Evolutionary conservation across 1,140 invertebrate genomes (phyloP), one percentile per base, ranked within the genome.

Genomic region (Meloidogyne floridensis): DNA sequence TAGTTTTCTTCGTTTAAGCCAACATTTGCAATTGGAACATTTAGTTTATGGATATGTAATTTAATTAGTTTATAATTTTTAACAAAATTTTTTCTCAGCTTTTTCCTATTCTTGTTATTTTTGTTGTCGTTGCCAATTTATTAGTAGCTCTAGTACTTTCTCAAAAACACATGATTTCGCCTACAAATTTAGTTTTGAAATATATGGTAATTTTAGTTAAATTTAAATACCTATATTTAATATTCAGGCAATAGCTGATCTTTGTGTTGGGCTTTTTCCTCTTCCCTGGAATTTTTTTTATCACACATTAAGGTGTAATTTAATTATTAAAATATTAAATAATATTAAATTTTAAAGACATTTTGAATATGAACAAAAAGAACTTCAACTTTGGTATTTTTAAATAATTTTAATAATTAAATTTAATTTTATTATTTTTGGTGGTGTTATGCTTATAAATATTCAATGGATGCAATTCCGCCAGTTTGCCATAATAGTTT

Each of bases 371-470:
- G 81, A 80, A 76, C 69, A 86, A 4, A 70, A 85, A 7, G 75
- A 85, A 32, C 72, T 86, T 72, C 65, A 89, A 75, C 73, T 87
- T 69, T 59, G 56, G 56, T 59, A 59, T 32, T 32, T 32, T 15
- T 2, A 59, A 11, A 56, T 3, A 56, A 11, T 11, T 11, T 11
- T 56, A 56, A 56, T 56, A 56, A 56, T 56, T 56, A 56, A 32
- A 32, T 32, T 32, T 32, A 32, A 32, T 32, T 32, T 32, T 32
- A 32, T 32, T 56, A 56, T 59, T 59, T 59, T 13, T 90, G 89
- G 89, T 89, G 88, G 88, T 89, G 88, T 70, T 85, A 89, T 59
- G 75, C 88, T 53, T 85, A 88, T 77, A 90, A 89, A 74, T 89
- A 88, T 73, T 82, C 75, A 54, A 90, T 90, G 89, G 88, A 89